Percentiles rank a stretch among this genome's conserved stretches.
Evolutionary conservation across 2,888 invertebrate species (phyloP).

Genomic region (Meloe dianella): DNA sequence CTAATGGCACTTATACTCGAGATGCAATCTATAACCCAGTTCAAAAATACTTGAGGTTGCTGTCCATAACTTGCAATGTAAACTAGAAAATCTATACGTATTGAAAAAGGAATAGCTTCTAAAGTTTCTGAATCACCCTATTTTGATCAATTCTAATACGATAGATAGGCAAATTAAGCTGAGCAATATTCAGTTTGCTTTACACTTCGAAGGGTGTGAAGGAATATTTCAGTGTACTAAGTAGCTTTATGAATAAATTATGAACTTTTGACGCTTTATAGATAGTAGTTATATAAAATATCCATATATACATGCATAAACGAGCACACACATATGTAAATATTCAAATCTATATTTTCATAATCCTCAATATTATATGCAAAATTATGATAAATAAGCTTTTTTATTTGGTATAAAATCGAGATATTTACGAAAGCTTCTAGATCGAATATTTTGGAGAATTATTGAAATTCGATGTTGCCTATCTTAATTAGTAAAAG

Average conservation of each 20-base stretch:
- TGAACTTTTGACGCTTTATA: slow-evolving; percentile 29
- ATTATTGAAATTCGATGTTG: too few relatives aligned
- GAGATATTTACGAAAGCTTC: too few relatives aligned
- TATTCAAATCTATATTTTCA: neutral
- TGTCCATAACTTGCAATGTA: too few relatives aligned
- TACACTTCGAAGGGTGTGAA: neutral
- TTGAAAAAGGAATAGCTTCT: too few relatives aligned
- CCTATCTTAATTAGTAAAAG: neutral
- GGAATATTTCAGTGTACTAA: slow-evolving; percentile 22
- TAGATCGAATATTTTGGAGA: too few relatives aligned
- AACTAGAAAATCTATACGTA: too few relatives aligned
- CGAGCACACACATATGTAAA: neutral
- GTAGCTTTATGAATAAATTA: slow-evolving; percentile 42
- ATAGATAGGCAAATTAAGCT: neutral
- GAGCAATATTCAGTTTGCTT: neutral
- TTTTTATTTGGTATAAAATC: too few relatives aligned
- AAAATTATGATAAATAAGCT: neutral
- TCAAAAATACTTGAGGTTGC: too few relatives aligned
- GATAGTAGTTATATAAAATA: neutral
- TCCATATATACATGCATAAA: neutral
- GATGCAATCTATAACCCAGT: too few relatives aligned
- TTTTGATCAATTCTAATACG: neutral
- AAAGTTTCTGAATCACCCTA: neutral
- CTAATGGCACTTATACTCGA: too few relatives aligned
- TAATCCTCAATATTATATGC: neutral